Evolutionary conservation across 2,797 vertebrate species (phyloP).

Genomic region (Balearica regulorum): DNA sequence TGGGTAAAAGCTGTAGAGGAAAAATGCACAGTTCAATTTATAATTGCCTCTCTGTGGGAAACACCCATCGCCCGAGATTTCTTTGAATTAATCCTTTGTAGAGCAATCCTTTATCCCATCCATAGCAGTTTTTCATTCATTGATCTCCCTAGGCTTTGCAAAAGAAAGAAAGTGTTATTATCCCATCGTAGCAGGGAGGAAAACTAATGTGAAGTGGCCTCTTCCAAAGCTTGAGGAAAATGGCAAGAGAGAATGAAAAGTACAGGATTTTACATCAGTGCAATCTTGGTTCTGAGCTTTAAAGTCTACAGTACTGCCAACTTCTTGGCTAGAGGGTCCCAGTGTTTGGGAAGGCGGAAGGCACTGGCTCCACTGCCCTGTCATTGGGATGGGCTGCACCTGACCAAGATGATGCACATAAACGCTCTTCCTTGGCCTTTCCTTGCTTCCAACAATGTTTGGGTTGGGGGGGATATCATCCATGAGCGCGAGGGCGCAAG

Average conservation of each 20-base stretch:
- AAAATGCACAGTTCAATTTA: background rate
- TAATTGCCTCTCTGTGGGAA: background rate
- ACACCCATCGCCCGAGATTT: background rate
- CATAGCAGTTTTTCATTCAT: background rate
- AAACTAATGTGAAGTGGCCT: background rate
- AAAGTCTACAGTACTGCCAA: background rate
- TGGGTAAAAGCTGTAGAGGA: background rate
- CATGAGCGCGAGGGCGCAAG: background rate
- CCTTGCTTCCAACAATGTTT: background rate
- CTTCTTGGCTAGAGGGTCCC: background rate
- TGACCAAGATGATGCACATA: fast-evolving
- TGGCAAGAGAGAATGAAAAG: background rate
- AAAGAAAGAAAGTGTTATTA: background rate
- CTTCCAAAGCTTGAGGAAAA: background rate
- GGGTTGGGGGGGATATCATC: no score
- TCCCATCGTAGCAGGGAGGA: background rate
- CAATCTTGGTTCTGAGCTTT: background rate
- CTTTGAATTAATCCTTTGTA: background rate
- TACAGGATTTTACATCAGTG: background rate
- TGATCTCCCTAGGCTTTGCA: background rate
- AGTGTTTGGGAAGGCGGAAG: background rate
- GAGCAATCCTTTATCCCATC: background rate
- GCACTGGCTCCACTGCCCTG: background rate
- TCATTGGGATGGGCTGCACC: background rate
- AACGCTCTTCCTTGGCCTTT: background rate